These are phyloP conservation scores for Bombus huntii DNA, from an alignment of 1,140 invertebrate species.

Conservation along the genomic window DNA sequence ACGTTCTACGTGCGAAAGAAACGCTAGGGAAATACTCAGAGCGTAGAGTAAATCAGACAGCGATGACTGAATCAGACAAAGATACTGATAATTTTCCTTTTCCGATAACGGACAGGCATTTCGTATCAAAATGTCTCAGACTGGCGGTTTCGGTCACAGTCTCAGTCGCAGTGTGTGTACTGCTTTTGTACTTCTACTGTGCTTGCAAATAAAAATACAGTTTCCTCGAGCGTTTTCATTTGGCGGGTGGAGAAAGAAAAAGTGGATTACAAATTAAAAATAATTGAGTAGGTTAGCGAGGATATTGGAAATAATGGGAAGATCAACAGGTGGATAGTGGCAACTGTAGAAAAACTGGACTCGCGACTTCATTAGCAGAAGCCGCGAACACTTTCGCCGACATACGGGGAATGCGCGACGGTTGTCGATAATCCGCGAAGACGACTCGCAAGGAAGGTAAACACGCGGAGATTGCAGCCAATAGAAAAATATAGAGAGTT, in stretches of 20 bases:
- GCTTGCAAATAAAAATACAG: neutral
- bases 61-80: too few relatives aligned
- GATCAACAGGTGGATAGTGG: neutral
- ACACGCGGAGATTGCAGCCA: neutral
- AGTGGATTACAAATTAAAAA: neutral
- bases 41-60: too few relatives aligned
- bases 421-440: constrained; percentile 10
- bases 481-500: constrained; percentile 27
- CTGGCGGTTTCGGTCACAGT: rapidly evolving
- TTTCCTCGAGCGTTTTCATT: neutral
- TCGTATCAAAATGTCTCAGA: too few relatives aligned
- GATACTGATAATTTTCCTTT: too few relatives aligned
- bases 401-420: neutral
- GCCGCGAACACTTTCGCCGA: constrained; percentile 16
- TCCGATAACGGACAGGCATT: too few relatives aligned
- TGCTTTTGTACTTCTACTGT: too few relatives aligned
- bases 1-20: too few relatives aligned
- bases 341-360: constrained; percentile 7
- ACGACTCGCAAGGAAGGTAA: neutral
- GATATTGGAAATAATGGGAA: neutral
- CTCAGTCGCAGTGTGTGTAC: too few relatives aligned
- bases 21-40: too few relatives aligned
- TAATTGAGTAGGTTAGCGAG: neutral
- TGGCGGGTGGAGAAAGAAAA: neutral
- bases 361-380: neutral